phyloP scores from a whole-genome alignment of 2,113 vertebrate genomes.

The Brienomyrus brachyistius region DNA sequence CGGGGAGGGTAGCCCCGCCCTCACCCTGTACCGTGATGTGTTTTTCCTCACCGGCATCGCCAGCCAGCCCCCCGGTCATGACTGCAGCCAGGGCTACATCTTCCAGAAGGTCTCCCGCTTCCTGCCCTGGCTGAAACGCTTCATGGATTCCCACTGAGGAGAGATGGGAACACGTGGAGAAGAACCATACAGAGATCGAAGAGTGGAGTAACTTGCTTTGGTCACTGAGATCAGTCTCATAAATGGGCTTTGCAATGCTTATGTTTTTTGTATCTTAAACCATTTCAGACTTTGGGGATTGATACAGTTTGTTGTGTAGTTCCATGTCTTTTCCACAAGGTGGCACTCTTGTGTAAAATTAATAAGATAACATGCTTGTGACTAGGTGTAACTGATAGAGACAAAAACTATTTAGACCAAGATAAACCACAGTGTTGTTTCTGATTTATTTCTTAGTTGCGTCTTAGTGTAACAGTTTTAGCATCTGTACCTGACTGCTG shows the following conservation, averaged over 20 bases:
- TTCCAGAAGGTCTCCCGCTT: slow-evolving; percentile 63
- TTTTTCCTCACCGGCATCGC: slow-evolving; percentile 63
- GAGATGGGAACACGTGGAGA: not conserved
- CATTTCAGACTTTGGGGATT: not conserved
- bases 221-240: not conserved
- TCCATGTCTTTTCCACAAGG: slow-evolving; percentile 40
- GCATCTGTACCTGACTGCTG: not conserved
- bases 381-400: not conserved
- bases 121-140: slow-evolving; percentile 50
- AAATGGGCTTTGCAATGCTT: not conserved
- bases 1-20: slow-evolving; percentile 57
- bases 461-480: not conserved
- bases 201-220: not conserved
- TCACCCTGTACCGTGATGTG: slow-evolving; percentile 56
- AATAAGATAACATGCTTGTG: not conserved
- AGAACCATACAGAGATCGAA: not conserved
- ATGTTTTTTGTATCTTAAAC: not conserved
- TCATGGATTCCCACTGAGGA: slow-evolving; percentile 38
- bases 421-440: not conserved
- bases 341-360: slow-evolving; percentile 32
- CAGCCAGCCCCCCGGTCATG: slow-evolving; percentile 38
- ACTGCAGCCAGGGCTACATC: slow-evolving; percentile 55
- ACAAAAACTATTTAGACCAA: slow-evolving; percentile 17
- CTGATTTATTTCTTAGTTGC: not conserved
- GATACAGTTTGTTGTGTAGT: not conserved